These are phyloP conservation scores for Drosophila bocki DNA, from an alignment of 1,140 invertebrate species.

Conservation along the genomic window DNA sequence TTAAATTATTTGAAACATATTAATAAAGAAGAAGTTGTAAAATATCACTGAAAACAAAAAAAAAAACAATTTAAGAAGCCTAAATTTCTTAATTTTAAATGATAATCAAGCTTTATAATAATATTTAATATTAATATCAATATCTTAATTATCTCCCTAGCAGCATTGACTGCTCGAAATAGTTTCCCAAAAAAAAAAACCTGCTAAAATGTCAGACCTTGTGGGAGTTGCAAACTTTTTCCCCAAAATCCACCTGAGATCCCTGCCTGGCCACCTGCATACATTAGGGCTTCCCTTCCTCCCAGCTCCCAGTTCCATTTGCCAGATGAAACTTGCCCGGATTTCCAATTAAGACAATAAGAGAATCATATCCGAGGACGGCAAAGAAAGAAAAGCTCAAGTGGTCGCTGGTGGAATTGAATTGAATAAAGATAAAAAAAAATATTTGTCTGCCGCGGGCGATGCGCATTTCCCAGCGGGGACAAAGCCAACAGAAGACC, in stretches of 20 bases:
- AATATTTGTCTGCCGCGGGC: constrained; percentile 71
- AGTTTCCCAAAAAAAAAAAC: constrained; percentile 3
- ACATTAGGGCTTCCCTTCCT: constrained; percentile 4
- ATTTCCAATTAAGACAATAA: constrained; percentile 53
- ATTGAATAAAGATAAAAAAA: constrained; percentile 57
- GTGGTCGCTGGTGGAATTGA: constrained; percentile 48
- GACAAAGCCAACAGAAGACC: constrained; percentile 54
- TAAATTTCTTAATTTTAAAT: not conserved
- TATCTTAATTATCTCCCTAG: too few species aligned
- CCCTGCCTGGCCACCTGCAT: constrained; percentile 19
- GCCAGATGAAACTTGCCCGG: constrained; percentile 34
- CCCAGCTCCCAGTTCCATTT: constrained; percentile 27
- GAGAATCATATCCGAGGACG: constrained; percentile 32
- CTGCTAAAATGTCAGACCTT: constrained; percentile 14
- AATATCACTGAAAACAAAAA: not conserved
- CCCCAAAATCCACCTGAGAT: not conserved
- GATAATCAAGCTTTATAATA: not conserved
- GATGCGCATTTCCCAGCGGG: constrained; percentile 75
- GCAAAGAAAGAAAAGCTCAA: constrained; percentile 31
- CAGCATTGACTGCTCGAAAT: not conserved
- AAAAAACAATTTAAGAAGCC: too few species aligned
- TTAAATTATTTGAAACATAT: too few species aligned
- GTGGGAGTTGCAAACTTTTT: not conserved
- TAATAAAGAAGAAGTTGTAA: not conserved
- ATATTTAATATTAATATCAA: too few species aligned